Evolutionary conservation across 2,797 vertebrate species (phyloP).

Genomic region (Falco columbarius): DNA sequence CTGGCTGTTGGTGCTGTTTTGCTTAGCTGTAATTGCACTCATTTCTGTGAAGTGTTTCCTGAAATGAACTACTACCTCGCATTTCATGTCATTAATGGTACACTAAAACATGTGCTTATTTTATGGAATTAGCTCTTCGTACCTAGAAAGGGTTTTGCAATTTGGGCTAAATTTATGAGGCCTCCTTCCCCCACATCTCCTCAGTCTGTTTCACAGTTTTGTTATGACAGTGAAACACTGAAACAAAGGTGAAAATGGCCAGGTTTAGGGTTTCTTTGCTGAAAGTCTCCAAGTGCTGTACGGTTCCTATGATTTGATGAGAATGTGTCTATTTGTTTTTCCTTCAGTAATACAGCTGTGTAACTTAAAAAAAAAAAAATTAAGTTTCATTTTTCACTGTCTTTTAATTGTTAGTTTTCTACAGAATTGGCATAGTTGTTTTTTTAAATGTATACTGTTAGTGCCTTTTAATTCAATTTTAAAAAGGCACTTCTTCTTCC

Average conservation of each 20-base stretch:
- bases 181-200: neutral
- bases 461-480: neutral
- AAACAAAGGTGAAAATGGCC: neutral
- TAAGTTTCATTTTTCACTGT: neutral
- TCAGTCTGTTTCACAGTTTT: neutral
- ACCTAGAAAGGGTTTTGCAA: neutral
- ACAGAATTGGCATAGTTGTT: neutral
- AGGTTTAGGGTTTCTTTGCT: neutral
- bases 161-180: neutral
- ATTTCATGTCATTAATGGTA: neutral
- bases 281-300: neutral
- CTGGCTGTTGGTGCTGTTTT: neutral
- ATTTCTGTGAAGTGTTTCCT: neutral
- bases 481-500: slow-evolving; percentile 25
- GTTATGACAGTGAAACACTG: neutral
- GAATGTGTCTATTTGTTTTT: neutral
- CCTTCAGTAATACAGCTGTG: neutral
- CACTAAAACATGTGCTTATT: neutral
- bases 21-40: neutral
- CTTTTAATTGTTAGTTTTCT: neutral
- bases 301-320: neutral
- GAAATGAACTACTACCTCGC: neutral
- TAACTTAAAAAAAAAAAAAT: neutral
- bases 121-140: neutral
- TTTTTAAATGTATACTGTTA: neutral